phyloP scores from a whole-genome alignment of 2,797 vertebrate genomes.

The Pantherophis alleghaniensis region DNA sequence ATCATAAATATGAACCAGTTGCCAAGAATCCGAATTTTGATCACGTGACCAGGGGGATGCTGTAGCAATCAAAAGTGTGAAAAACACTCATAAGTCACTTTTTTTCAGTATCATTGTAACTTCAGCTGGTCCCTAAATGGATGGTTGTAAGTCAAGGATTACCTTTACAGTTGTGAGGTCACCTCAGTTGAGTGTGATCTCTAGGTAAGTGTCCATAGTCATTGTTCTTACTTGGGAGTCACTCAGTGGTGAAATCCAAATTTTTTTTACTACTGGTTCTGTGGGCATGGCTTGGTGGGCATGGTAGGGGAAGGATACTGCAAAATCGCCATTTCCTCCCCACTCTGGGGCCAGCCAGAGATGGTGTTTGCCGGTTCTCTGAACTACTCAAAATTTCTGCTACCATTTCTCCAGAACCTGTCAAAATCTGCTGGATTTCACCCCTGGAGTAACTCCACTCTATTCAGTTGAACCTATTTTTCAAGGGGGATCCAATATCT shows the following conservation, averaged over 20 bases:
- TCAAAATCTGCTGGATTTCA: too few relatives aligned
- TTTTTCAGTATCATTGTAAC: not conserved
- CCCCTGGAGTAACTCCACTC: not conserved
- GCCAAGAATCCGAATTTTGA: not conserved
- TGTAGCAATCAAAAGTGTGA: not conserved
- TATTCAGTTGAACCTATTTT: not conserved
- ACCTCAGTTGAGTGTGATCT: not conserved
- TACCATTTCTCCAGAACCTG: too few relatives aligned
- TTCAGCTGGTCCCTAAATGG: not conserved
- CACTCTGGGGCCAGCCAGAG: too few relatives aligned
- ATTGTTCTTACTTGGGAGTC: not conserved
- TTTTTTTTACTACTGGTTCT: too few relatives aligned
- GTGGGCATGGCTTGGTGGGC: too few relatives aligned
- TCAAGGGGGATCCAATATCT: not conserved
- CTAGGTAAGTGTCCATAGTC: not conserved
- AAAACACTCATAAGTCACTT: not conserved
- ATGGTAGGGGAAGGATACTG: too few relatives aligned
- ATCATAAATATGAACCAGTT: not conserved
- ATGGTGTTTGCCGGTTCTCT: too few relatives aligned
- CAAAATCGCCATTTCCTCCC: too few relatives aligned
- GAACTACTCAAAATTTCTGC: too few relatives aligned
- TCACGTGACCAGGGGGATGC: too few relatives aligned
- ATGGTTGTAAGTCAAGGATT: not conserved
- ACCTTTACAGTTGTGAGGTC: not conserved
- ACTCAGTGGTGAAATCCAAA: not conserved